Evolutionary conservation across 2,888 invertebrate genomes (phyloP).

Genomic region (Pseudoips prasinana): DNA sequence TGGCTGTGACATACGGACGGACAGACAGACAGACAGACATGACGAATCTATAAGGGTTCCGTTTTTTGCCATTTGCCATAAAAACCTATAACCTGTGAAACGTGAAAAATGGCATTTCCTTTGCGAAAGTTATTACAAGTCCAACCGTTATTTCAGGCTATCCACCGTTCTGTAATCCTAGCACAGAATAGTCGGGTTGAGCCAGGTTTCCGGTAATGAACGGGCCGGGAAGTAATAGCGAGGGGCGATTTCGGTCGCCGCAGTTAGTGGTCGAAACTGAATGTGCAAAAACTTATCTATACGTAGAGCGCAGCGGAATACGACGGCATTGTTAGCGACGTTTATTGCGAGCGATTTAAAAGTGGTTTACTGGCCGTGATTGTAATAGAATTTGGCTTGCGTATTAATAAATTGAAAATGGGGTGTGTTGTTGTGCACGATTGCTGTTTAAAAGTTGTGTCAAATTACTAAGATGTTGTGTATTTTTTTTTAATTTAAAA

Average conservation of each 20-base stretch:
- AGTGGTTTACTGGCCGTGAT: slow-evolving; percentile 1
- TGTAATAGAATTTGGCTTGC: neutral
- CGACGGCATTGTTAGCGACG: slow-evolving; percentile 10
- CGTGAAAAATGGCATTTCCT: too few species aligned
- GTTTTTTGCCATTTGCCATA: too few species aligned
- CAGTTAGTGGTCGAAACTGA: slow-evolving; percentile 37
- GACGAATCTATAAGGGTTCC: too few species aligned
- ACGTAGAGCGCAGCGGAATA: slow-evolving; percentile 3
- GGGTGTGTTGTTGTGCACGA: too few species aligned
- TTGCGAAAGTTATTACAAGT: too few species aligned
- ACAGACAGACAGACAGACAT: too few species aligned
- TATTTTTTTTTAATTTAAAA: too few species aligned
- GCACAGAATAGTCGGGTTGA: slow-evolving; percentile 28
- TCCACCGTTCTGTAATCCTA: slow-evolving; percentile 16
- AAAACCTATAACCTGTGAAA: too few species aligned
- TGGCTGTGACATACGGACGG: too few species aligned
- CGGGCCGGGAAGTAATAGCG: slow-evolving; percentile 41
- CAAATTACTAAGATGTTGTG: too few species aligned
- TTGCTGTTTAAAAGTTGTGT: too few species aligned
- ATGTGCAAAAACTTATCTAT: slow-evolving; percentile 24
- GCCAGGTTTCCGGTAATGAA: slow-evolving; percentile 51
- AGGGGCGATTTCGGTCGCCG: slow-evolving; percentile 39
- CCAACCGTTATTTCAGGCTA: slow-evolving; percentile 2
- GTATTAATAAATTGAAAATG: too few species aligned
- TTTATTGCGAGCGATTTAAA: slow-evolving; percentile 22